Evolutionary conservation across 30 jellyfish, hydroid and myxozoan species (phyloP), one percentile per base, ranked within the genome.

Genomic region (Turritopsis rubra): DNA sequence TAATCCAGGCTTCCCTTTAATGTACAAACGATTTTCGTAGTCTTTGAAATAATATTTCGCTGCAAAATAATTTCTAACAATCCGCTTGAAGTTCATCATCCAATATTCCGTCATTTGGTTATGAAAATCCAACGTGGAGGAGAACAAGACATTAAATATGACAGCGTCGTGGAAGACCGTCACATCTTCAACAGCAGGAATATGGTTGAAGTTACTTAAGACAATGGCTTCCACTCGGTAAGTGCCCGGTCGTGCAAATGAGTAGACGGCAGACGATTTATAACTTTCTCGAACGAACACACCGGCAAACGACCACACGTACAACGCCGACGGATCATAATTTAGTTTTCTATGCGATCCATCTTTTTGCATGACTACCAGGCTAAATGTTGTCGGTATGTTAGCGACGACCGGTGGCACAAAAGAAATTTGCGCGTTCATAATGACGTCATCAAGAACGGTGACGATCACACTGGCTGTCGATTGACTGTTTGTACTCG

Each of bases 401-500:
- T 82, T 28, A 27, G 54, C 88, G 8, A 82, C 25, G 7, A 66
- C 85, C 7, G 88, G 88, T 13, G 7, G 74, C 8, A 3, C 71
- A 28, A 65, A 82, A 7, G 3, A 18, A 1, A 82, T 82, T 22
- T 82, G 21, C 30, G 85, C 84, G 31, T 82, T 31, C 21, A 66
- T 5, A 16, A 24, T 18, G 52, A 71, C 4, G 18, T 82, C 73
- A 26, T 82, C 68, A 8, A 82, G 83, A 1, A 82, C 28, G 28
- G 28, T 29, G 54, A 82, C 52, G n/a, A 28, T 29, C 7, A 71
- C 29, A 19, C 77, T 25, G 20, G 86, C 95, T 18, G 98, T 79
- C 30, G 71, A 75, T 1, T 87, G 79, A 1, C 95, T 95, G 1
- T 88, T 95, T 18, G 71, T 60, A 80, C 88, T 87, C 26, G 85